A percentile compares a stretch with the other conserved stretches of the same genome.
These are phyloP conservation scores for Tetrapedia diversipes DNA, from an alignment of 2,888 invertebrate genomes.

Conservation along the genomic window DNA sequence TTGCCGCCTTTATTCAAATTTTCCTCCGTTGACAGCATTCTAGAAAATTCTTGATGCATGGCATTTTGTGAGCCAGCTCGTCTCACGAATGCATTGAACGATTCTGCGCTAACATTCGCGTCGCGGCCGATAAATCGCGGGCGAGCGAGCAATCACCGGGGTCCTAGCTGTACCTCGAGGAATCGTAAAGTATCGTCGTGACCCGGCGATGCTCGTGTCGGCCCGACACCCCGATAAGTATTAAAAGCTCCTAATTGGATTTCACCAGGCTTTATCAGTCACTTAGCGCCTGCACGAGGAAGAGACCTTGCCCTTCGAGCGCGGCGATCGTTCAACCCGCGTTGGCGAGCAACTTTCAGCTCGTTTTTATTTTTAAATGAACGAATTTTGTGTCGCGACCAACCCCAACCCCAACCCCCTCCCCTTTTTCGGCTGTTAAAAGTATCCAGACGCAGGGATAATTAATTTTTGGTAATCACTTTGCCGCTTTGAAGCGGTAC, in stretches of 20 bases:
- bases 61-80: too few relatives aligned
- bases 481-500: conserved; percentile 32
- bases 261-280: conserved; percentile 73
- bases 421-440: conserved; percentile 68
- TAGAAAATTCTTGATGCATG: too few relatives aligned
- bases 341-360: conserved; percentile 47
- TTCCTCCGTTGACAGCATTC: too few relatives aligned
- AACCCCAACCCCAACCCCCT: conserved; percentile 28
- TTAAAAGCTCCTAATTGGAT: conserved; percentile 76
- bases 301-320: conserved; percentile 26
- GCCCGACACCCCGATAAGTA: conserved; percentile 66
- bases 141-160: conserved; percentile 62
- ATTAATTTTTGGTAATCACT: conserved; percentile 63
- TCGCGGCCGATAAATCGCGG: conserved; percentile 65
- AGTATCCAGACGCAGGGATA: conserved; percentile 67
- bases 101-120: too few relatives aligned
- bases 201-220: conserved; percentile 46
- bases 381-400: conserved; percentile 23
- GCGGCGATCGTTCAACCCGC: conserved; percentile 38
- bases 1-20: too few relatives aligned
- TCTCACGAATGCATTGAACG: too few relatives aligned
- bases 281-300: conserved; percentile 67
- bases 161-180: conserved; percentile 37
- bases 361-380: conserved; percentile 53
- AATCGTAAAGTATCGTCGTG: conserved; percentile 61